phyloP scores from a whole-genome alignment of 1,140 invertebrate genomes.

The Rhynchophorus ferrugineus region DNA sequence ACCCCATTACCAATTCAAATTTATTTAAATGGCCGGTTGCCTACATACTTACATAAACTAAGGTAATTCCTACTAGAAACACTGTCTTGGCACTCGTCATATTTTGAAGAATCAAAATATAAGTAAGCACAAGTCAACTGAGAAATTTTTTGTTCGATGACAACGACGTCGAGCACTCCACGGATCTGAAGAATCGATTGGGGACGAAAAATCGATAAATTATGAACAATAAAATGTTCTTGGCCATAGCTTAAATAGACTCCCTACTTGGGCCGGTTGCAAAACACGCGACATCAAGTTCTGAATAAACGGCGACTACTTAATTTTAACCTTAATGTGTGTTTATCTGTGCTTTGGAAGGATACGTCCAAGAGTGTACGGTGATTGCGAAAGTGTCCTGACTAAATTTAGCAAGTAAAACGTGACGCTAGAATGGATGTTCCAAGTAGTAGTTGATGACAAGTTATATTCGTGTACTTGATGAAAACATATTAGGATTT shows the following conservation, averaged over 20 bases:
- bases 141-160: too few species aligned
- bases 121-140: background rate
- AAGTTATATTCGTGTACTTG: too few species aligned
- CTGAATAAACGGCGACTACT: constrained; percentile 11
- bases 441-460: too few species aligned
- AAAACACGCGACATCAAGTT: constrained; percentile 14
- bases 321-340: constrained; percentile 7
- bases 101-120: background rate
- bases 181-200: background rate
- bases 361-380: background rate
- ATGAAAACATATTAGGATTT: too few species aligned
- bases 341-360: background rate
- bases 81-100: background rate
- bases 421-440: too few species aligned
- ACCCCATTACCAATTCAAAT: too few species aligned
- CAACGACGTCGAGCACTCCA: too few species aligned
- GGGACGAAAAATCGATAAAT: constrained; percentile 9
- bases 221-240: constrained; percentile 17
- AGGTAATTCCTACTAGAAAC: background rate
- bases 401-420: too few species aligned
- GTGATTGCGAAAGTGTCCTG: too few species aligned
- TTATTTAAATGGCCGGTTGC: too few species aligned
- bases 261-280: constrained; percentile 16
- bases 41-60: constrained; percentile 3
- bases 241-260: constrained; percentile 18